phyloP scores from a whole-genome alignment of 2,113 vertebrate species.

The Lepidothrix coronata region DNA sequence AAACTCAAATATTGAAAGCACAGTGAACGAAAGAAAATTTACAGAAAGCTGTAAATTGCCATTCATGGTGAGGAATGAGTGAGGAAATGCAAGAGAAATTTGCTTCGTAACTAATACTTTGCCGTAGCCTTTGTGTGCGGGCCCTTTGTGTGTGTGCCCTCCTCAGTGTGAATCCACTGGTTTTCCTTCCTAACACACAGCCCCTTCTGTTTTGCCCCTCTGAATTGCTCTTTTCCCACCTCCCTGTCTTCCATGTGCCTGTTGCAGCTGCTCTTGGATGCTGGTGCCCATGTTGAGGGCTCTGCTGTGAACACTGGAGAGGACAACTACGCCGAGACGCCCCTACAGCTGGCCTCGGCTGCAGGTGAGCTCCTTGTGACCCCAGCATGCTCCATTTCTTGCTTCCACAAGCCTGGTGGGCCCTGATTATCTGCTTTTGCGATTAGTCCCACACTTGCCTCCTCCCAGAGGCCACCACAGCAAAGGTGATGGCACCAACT shows the following conservation, averaged over 20 bases:
- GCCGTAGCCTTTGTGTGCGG: background rate
- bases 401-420: background rate
- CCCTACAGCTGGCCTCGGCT: constrained; percentile 93
- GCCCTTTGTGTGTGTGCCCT: accelerated
- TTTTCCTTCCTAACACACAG: background rate
- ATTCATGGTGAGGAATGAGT: background rate
- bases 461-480: background rate
- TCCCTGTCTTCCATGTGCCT: background rate
- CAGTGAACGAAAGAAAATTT: background rate
- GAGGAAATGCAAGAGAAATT: background rate
- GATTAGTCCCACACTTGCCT: accelerated
- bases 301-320: constrained; percentile 86
- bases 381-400: background rate
- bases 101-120: background rate
- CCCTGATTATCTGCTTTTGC: background rate
- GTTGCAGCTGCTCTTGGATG: constrained; percentile 90
- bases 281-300: constrained; percentile 92
- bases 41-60: background rate
- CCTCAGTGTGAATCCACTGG: background rate
- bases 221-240: background rate
- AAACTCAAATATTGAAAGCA: background rate
- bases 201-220: background rate
- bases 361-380: constrained; percentile 79
- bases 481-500: background rate
- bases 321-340: constrained; percentile 89